phyloP scores from a whole-genome alignment of 2,888 invertebrate genomes.

The Drosophila eohydei region DNA sequence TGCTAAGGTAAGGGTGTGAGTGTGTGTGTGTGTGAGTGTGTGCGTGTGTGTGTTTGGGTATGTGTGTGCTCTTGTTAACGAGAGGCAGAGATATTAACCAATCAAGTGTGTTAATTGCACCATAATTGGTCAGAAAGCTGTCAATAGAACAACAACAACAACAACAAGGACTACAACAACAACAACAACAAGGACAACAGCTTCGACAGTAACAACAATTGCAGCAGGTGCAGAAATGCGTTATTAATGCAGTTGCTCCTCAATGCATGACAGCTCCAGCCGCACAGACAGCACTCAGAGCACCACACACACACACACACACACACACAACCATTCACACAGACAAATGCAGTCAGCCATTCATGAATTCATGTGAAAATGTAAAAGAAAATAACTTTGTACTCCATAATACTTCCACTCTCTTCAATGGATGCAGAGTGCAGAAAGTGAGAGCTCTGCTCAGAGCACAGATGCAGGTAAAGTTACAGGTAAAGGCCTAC shows the following conservation, averaged over 20 bases:
- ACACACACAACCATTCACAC: background rate
- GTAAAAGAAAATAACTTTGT: background rate
- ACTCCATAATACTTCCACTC: background rate
- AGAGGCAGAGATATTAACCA: slow-evolving; percentile 55
- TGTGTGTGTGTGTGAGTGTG: background rate
- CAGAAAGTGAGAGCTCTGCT: too few relatives aligned
- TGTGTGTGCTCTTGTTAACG: slow-evolving; percentile 12
- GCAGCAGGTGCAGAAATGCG: slow-evolving; percentile 58
- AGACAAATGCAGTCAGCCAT: slow-evolving; percentile 6
- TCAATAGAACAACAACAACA: slow-evolving; percentile 44
- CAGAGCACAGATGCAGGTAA: too few relatives aligned
- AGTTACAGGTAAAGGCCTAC: too few relatives aligned
- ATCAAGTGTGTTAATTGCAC: slow-evolving; percentile 79
- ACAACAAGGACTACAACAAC: slow-evolving; percentile 4
- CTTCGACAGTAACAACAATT: slow-evolving; percentile 2
- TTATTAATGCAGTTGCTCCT: slow-evolving; percentile 71
- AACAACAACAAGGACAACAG: slow-evolving; percentile 13
- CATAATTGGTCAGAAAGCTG: slow-evolving; percentile 78
- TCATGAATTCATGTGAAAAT: background rate
- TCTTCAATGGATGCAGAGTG: background rate
- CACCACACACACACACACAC: background rate
- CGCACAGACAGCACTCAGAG: slow-evolving; percentile 1
- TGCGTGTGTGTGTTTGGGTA: background rate
- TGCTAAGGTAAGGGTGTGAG: background rate
- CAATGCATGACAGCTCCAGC: slow-evolving; percentile 47